These are phyloP conservation scores for Apis cerana DNA, from an alignment of 1,140 invertebrate genomes.

Conservation along the genomic window DNA sequence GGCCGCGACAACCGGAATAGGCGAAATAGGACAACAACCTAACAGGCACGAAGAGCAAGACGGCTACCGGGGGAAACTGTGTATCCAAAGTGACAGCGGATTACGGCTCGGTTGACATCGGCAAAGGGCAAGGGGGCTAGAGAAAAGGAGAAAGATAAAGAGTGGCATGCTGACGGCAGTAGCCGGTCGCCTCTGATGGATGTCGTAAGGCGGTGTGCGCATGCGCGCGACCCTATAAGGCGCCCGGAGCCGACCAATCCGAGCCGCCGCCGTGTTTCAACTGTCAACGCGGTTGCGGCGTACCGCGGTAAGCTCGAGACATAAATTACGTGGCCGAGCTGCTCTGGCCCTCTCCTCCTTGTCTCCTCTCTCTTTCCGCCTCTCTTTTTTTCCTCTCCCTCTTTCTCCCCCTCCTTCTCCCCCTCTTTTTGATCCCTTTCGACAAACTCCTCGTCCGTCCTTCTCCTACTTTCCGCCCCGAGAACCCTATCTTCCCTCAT, in stretches of 20 bases:
- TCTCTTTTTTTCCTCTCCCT: constrained; percentile 8
- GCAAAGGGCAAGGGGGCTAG: constrained; percentile 42
- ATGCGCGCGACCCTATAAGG: constrained; percentile 80
- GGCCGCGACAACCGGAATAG: constrained; percentile 29
- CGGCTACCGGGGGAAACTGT: background rate
- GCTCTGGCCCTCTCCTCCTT: constrained; percentile 46
- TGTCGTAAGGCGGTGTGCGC: constrained; percentile 72
- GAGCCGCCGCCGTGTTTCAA: constrained; percentile 76
- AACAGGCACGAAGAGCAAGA: background rate
- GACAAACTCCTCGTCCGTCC: background rate
- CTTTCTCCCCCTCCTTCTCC: background rate
- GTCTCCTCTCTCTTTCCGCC: constrained; percentile 13
- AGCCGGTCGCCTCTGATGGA: constrained; percentile 73
- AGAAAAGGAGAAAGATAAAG: constrained; percentile 60
- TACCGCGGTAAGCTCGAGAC: constrained; percentile 59
- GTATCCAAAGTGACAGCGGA: constrained; percentile 49
- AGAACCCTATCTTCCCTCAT: constrained; percentile 48
- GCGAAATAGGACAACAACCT: constrained; percentile 50
- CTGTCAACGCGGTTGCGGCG: constrained; percentile 76
- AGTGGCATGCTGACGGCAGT: constrained; percentile 65
- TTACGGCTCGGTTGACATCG: constrained; percentile 55
- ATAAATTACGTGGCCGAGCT: constrained; percentile 73
- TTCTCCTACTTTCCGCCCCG: background rate
- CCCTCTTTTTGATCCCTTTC: constrained; percentile 43
- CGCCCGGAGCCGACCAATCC: constrained; percentile 74